phyloP scores from a whole-genome alignment of 2,888 invertebrate species.

The Sesia apiformis region DNA sequence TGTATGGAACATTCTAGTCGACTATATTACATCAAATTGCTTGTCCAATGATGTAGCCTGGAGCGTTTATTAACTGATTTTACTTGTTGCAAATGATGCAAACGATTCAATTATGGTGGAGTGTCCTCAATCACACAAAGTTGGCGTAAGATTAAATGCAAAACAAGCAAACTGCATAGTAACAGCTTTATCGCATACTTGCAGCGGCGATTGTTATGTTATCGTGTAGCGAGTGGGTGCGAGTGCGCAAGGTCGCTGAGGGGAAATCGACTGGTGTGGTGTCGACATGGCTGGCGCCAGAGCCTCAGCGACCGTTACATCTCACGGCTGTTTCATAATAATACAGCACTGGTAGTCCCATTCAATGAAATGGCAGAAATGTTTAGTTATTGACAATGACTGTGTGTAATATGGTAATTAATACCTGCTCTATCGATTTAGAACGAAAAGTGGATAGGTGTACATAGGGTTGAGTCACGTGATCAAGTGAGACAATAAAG shows the following conservation, averaged over 20 bases:
- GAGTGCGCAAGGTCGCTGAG: constrained; percentile 60
- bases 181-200: constrained; percentile 26
- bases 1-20: constrained; percentile 20
- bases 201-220: constrained; percentile 29
- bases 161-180: constrained; percentile 9
- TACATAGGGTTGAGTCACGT: constrained; percentile 15
- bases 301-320: constrained; percentile 42
- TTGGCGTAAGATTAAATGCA: background rate
- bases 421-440: too few species aligned
- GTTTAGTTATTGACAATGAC: background rate
- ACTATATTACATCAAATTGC: constrained; percentile 15
- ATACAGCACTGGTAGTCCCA: constrained; percentile 29
- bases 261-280: constrained; percentile 57
- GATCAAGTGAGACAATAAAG: constrained; percentile 17
- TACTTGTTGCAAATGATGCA: too few species aligned
- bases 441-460: too few species aligned
- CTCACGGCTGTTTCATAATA: constrained; percentile 54
- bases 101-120: too few species aligned
- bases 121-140: too few species aligned
- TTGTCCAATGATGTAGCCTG: constrained; percentile 17
- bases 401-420: too few species aligned
- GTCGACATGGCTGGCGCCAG: constrained; percentile 46
- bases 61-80: constrained; percentile 15
- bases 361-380: constrained; percentile 31
- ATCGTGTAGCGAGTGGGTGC: constrained; percentile 33